Percentiles rank a stretch among this genome's conserved stretches.
Conservation (phyloP, 2,797 vertebrate genomes). For the Lacerta agilis region DNA sequence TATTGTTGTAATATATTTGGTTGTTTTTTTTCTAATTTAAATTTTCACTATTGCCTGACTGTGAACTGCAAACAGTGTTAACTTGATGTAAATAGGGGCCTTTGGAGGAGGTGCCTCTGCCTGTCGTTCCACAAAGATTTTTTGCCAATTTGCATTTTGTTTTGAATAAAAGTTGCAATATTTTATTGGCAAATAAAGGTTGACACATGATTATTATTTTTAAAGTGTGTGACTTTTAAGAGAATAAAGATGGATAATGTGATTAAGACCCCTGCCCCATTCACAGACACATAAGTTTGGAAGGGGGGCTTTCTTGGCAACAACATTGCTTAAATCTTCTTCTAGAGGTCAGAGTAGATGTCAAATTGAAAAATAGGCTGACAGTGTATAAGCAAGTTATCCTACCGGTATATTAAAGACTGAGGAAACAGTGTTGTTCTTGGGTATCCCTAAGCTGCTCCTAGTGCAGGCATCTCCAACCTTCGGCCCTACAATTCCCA, state of each 20-base stretch:
- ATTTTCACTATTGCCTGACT: conserved; percentile 97
- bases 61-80: conserved; percentile 99
- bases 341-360: background rate
- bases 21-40: conserved; percentile 93
- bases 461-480: too few relatives aligned
- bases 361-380: background rate
- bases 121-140: conserved; percentile 74
- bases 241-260: background rate
- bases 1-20: conserved; percentile 92
- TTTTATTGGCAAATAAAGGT: conserved; percentile 79
- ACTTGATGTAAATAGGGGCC: conserved; percentile 98
- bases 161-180: conserved; percentile 85
- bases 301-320: background rate
- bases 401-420: background rate
- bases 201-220: background rate
- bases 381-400: background rate
- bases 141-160: conserved; percentile 82
- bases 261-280: too few relatives aligned
- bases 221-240: conserved; percentile 16
- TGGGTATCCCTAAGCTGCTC: background rate
- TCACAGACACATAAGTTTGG: background rate
- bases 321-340: background rate
- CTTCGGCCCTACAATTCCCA: too few relatives aligned
- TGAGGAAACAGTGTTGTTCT: background rate
- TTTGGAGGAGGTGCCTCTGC: conserved; percentile 71